Evolutionary conservation across 92 coral and sea anemone species (phyloP), one percentile per base, ranked within the genome.

Genomic region (Nematostella vectensis): DNA sequence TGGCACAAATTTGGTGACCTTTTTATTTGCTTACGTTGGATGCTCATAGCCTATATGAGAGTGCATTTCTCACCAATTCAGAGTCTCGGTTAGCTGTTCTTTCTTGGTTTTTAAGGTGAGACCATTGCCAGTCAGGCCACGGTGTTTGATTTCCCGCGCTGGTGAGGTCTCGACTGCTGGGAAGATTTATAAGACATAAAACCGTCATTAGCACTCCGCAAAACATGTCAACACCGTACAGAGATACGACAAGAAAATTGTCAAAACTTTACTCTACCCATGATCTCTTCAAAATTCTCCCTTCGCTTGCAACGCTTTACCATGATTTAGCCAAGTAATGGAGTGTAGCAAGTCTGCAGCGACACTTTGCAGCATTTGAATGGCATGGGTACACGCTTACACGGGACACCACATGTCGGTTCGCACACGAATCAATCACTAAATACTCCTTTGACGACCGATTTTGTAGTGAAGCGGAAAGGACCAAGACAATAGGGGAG

Each of bases 11-110:
- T 66, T 50, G 51, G 57, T 66, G 72, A 66, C 72, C 72, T 55
- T 25, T 44, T 16, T 38, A 17, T 39, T 66, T 55, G 52, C 50
- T 48, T 29, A 43, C 25, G n/a, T 38, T 25, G 30, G 44, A 11
- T 21, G 47, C 17, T 29, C 40, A 20, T 15, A 3, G 44, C 4
- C 28, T 27, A n/a, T 33, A 37, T 21, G 20, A 20, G 15, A 12
- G 25, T 15, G 25, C 0, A 23, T 29, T 58, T 42, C 85, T 58
- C 53, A 81, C 95, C 95, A 85, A 26, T 50, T 56, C 11, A 85
- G 63, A 1, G 95, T 85, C 57, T 80, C 74, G 38, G 80, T 53
- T 17, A 85, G 84, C 20, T 85, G 95, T 47, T 85, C 95, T 36
- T 85, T 85, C 69, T 83, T 80, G 25, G 74, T 64, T 28, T 85